phyloP scores from a whole-genome alignment of 2,888 invertebrate genomes.

The Platycheirus albimanus region DNA sequence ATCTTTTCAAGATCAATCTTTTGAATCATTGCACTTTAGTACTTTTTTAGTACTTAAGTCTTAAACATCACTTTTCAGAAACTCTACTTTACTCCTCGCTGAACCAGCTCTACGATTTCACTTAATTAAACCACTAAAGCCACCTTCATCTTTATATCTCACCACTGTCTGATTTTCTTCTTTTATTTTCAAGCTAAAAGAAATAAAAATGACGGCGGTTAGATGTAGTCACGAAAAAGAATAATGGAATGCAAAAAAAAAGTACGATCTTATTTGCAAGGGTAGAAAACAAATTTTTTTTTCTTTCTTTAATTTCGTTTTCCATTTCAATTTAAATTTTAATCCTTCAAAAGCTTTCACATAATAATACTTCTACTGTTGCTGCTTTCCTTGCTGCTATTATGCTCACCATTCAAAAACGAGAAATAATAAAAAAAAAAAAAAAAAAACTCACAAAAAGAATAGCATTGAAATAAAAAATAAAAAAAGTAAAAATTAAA shows the following conservation, averaged over 20 bases:
- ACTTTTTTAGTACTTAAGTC: neutral
- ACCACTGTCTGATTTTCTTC: conserved; percentile 1
- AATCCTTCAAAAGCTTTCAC: conserved; percentile 73
- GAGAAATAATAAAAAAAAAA: conserved; percentile 34
- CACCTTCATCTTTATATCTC: conserved; percentile 9
- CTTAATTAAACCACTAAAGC: conserved; percentile 19
- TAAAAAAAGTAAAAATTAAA: conserved; percentile 37
- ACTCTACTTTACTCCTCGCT: no score
- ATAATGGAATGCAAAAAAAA: conserved; percentile 3
- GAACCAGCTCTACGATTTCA: no score
- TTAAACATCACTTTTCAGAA: neutral
- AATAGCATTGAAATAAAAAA: conserved; percentile 46
- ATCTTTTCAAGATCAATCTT: no score
- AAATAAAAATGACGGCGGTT: neutral
- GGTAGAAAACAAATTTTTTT: conserved; percentile 41
- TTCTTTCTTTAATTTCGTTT: conserved; percentile 64
- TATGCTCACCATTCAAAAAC: conserved; percentile 53
- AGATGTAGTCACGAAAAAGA: conserved; percentile 11
- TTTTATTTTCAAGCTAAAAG: neutral
- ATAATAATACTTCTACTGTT: conserved; percentile 63
- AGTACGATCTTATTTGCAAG: conserved; percentile 9
- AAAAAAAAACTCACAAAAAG: conserved; percentile 32
- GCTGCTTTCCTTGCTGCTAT: conserved; percentile 33
- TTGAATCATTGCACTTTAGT: no score
- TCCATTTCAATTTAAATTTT: conserved; percentile 73